Evolutionary conservation across 2,113 vertebrate species (phyloP), one percentile per base, ranked within the genome.

Genomic region (Macquaria australasica): DNA sequence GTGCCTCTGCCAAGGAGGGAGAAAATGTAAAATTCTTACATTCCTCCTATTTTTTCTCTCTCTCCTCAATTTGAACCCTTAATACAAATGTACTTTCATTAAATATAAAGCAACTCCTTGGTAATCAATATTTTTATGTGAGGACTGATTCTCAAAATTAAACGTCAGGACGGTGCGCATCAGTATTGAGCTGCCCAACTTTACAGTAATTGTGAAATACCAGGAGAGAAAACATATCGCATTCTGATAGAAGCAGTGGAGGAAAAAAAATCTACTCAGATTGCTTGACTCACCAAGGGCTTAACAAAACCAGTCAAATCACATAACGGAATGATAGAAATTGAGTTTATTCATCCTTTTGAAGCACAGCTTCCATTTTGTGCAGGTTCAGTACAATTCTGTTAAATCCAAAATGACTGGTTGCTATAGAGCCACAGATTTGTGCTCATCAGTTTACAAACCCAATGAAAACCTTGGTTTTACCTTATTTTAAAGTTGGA

Each of bases 101-200:
- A 39, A 43, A 43, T n/a, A 50, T 8, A 50, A 73, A 60, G 23
- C 39, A 18, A n/a, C 1, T 21, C 25, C 9, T 31, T 50, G 18
- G 68, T 28, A 20, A 14, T 23, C 5, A 70, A 56, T 59, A 20
- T 62, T 37, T 41, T 34, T 31, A 73, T 15, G 31, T 9, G 7
- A 48, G 11, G 25, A 72, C 73, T 34, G 15, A 55, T 68, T 68
- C 43, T 53, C n/a, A 51, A 56, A 87, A 77, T 55, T 10, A 69
- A 71, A 81, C 8, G 6, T 31, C 41, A 37, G n/a, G 25, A 16
- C 0, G 2, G 16, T 28, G 7, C 3, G 5, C 59, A 64, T 68
- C 10, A 15, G n/a, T 28, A 71, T 81, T 0, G 64, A 81, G 59
- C 25, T n/a, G 55, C 8, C 18, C 39, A 8, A 53, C n/a, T 51